Percentiles rank a stretch among this genome's conserved stretches.
phyloP scores from a whole-genome alignment of 2,113 vertebrate genomes.

The Chaetodon auriga region DNA sequence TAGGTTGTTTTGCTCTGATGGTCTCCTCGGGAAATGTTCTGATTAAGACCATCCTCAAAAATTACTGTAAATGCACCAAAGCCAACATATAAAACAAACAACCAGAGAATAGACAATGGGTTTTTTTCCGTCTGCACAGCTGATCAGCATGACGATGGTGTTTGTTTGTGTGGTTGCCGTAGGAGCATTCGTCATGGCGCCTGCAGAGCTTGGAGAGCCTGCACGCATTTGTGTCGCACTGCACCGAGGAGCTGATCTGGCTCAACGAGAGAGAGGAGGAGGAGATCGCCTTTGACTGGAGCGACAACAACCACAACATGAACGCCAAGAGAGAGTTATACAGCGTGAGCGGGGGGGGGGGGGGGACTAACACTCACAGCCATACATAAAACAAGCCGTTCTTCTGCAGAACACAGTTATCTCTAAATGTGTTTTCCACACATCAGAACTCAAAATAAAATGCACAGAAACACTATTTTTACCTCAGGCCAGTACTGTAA shows the following conservation, averaged over 20 bases:
- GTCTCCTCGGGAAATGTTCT: not conserved
- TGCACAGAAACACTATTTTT: not conserved
- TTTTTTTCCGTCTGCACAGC: not conserved
- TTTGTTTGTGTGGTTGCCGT: conserved; percentile 71
- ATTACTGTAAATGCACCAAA: not conserved
- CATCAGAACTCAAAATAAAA: not conserved
- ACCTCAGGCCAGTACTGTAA: not conserved
- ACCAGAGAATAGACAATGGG: not conserved
- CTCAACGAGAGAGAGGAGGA: conserved; percentile 98
- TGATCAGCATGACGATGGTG: conserved; percentile 46
- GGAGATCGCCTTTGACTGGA: conserved; percentile 97
- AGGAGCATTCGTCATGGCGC: conserved; percentile 96
- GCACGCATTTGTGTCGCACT: conserved; percentile 91
- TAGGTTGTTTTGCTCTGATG: not conserved
- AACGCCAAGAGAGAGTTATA: conserved; percentile 91
- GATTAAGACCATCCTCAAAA: not conserved
- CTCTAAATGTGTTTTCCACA: not conserved
- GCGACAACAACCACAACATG: conserved; percentile 91
- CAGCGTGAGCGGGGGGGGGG: conserved; percentile 85
- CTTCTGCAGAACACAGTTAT: not conserved
- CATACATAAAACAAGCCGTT: not conserved
- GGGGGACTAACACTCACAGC: not conserved
- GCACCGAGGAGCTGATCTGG: conserved; percentile 97
- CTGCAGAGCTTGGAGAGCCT: conserved; percentile 93
- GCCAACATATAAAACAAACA: not conserved